Percentiles rank a stretch among this genome's conserved stretches.
Evolutionary conservation across 2,113 vertebrate species (phyloP).

Genomic region (Proteles cristata): DNA sequence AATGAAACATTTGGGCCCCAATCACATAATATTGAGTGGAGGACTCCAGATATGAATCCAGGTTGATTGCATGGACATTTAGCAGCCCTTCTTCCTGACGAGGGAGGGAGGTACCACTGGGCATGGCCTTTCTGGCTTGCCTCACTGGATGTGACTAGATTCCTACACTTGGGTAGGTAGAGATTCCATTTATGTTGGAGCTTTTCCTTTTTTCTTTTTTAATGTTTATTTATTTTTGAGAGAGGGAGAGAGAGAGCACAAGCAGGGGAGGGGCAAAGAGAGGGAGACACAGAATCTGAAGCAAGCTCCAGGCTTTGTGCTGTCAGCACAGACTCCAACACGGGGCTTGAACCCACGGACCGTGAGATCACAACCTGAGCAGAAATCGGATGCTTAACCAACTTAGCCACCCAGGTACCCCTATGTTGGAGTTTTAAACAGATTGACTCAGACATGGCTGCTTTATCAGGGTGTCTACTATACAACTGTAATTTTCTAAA

Average conservation of each 20-base stretch:
- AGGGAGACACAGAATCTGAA: too few relatives aligned
- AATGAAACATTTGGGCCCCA: neutral
- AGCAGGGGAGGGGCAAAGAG: too few relatives aligned
- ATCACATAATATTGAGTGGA: neutral
- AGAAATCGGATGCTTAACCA: too few relatives aligned
- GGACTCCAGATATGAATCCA: neutral
- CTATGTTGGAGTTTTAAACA: neutral
- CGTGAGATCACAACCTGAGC: too few relatives aligned
- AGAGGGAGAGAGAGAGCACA: too few relatives aligned
- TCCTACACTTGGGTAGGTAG: neutral
- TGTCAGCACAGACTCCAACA: too few relatives aligned
- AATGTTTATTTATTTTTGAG: too few relatives aligned
- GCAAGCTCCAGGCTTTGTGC: too few relatives aligned
- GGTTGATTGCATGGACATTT: accelerated
- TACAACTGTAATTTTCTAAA: constrained; percentile 43
- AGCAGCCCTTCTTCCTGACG: neutral
- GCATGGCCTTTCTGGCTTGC: neutral
- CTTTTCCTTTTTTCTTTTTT: neutral
- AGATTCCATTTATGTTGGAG: neutral
- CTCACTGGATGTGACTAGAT: too few relatives aligned
- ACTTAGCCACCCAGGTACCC: too few relatives aligned
- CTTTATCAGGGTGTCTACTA: constrained; percentile 67
- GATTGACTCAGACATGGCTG: constrained; percentile 43
- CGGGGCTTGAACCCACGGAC: too few relatives aligned
- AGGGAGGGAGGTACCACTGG: neutral